Evolutionary conservation across 2,888 invertebrate genomes (phyloP).

Genomic region (Mechanitis mazaeus): DNA sequence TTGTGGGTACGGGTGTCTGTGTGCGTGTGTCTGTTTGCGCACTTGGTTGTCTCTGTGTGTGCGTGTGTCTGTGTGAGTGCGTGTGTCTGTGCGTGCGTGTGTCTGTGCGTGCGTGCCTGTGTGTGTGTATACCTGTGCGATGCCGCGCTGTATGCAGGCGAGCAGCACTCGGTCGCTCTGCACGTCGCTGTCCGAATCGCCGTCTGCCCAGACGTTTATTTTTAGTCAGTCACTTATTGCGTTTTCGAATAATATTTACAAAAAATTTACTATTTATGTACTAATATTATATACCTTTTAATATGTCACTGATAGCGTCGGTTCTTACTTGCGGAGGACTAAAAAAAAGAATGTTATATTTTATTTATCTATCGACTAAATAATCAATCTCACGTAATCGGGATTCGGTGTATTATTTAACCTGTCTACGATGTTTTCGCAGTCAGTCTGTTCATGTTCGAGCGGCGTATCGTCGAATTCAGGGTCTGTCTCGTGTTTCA

Average conservation of each 20-base stretch:
- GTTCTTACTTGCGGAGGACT: slow-evolving; percentile 34
- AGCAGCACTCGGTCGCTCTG: slow-evolving; percentile 80
- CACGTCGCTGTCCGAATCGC: slow-evolving; percentile 71
- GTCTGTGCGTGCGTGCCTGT: no score
- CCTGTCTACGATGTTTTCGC: slow-evolving; percentile 22
- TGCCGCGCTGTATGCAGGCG: slow-evolving; percentile 81
- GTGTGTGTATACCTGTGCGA: slow-evolving; percentile 67
- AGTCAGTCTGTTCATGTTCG: slow-evolving; percentile 14
- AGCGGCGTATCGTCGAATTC: slow-evolving; percentile 23
- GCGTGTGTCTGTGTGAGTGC: no score
- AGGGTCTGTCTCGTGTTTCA: slow-evolving; percentile 21
- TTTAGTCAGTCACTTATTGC: not conserved
- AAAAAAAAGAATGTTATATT: slow-evolving; percentile 19
- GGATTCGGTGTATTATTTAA: slow-evolving; percentile 4
- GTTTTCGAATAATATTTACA: not conserved
- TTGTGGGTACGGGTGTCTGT: no score
- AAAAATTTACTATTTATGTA: no score
- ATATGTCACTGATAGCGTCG: slow-evolving; percentile 36
- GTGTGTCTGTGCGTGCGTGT: no score
- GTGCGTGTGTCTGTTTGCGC: no score
- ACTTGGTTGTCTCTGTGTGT: no score
- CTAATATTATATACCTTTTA: slow-evolving; percentile 39
- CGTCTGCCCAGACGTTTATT: slow-evolving; percentile 34
- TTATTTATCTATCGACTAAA: not conserved
- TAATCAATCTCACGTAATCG: not conserved